Evolutionary conservation across 2,113 vertebrate genomes (phyloP), one percentile per base, ranked within the genome.

Genomic region (Brevimyrus niger): DNA sequence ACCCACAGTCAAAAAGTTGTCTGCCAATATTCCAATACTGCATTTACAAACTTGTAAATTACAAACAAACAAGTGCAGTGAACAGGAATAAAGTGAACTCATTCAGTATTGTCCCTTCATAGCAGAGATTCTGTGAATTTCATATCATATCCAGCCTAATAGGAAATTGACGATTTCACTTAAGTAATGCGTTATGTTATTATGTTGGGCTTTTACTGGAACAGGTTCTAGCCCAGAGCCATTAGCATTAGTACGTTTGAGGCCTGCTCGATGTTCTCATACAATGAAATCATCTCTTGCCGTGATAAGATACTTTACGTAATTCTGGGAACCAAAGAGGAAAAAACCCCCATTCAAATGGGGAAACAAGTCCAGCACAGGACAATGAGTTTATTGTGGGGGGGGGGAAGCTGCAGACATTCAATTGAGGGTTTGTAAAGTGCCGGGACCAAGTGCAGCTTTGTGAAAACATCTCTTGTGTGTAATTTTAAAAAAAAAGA

Each of bases 341-440:
- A 9, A 73, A 88, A 51, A 38, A 51, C 4, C 4, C 53, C 19
- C 50, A 51, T 83, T 55, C 31, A 38, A 48, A 82, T 27, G 21
- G 73, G 48, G 6, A 84, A 46, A 10, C 69, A 31, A 73, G 51
- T 51, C 35, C 35, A 46, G 76, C 2, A 51, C 13, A 13, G 31
- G 19, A 83, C 88, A 83, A 89, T 89, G 76, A 46, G 15, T 35
- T 19, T 80, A 89, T 89, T 84, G 76, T 89, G 76, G 46, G 15
- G 35, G 15, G 50, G 42, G 38, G 27, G 38, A 47, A 13, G 42
- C 51, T 80, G 23, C 5, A 53, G 69, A 31, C 46, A 27, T 80
- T 83, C n/a, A 89, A 82, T 53, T n/a, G 47, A 82, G 88, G 76
- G 76, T 53, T 51, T 84, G 76, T 58, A 46, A 46, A 84, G 76